Conservation (phyloP, 2,888 invertebrate species). For the Andrena bicolor region DNA sequence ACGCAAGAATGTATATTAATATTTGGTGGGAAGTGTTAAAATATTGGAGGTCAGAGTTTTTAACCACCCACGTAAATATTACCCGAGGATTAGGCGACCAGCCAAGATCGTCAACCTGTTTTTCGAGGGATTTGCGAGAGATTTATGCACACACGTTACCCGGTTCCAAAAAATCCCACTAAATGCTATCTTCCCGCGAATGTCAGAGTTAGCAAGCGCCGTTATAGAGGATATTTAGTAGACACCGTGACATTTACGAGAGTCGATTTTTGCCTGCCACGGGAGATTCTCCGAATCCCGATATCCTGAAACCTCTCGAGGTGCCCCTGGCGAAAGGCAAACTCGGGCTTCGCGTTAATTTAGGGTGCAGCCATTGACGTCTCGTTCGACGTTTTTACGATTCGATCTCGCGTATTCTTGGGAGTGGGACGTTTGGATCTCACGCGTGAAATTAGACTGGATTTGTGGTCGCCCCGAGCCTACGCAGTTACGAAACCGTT, state of each 20-base stretch:
- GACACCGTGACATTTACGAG: conserved; percentile 12
- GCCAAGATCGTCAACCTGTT: background rate
- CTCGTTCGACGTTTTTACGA: conserved; percentile 35
- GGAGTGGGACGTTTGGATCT: conserved; percentile 6
- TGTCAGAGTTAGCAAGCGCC: conserved; percentile 2
- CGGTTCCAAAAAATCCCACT: background rate
- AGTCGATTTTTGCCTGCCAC: background rate
- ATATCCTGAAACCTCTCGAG: background rate
- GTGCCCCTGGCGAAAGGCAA: background rate
- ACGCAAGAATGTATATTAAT: too few relatives aligned
- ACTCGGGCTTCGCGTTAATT: conserved; percentile 12
- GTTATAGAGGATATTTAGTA: conserved; percentile 15
- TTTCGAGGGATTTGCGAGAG: background rate
- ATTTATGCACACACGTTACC: background rate
- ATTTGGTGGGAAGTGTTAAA: too few relatives aligned
- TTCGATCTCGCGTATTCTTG: background rate
- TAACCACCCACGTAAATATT: too few relatives aligned
- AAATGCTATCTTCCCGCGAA: background rate
- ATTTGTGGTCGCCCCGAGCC: background rate
- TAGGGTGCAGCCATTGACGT: conserved; percentile 1
- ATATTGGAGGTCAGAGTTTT: too few relatives aligned
- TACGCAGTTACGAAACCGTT: conserved; percentile 3
- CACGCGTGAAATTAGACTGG: conserved; percentile 14
- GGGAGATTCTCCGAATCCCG: background rate
- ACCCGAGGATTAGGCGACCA: too few relatives aligned